Evolutionary conservation across 2,797 vertebrate genomes (phyloP), one percentile per base, ranked within the genome.

Genomic region (Dendrocincla fuliginosa): DNA sequence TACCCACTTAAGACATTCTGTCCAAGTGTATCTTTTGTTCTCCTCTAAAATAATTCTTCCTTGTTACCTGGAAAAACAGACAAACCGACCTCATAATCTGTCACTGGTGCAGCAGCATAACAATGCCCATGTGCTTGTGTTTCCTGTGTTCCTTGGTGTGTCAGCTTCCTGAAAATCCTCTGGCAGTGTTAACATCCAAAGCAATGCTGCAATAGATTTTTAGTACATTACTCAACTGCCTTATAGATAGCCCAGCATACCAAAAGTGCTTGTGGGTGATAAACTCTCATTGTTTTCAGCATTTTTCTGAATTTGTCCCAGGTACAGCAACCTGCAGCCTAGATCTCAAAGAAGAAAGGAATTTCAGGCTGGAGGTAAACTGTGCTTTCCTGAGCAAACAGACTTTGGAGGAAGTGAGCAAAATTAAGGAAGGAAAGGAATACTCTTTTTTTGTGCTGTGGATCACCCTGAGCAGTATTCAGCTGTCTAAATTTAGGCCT

Each of bases 1-100:
- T 74, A 39, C 60, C 27, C 69, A 61, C 35, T 92, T 84, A 59
- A 0, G 5, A 41, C 65, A 50, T 87, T 94, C 44, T 67, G 15
- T 92, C 74, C 67, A 73, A 90, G 67, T 52, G 42, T 87, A 11
- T 77, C n/a, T 57, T 84, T 56, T 50, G 55, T 76, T 95, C 35
- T 84, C 33, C 79, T 95, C 63, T 88, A 13, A 79, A 89, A 55
- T 55, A 70, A 42, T 91, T 95, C 87, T 95, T 96, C 53, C 25
- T 33, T 25, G 41, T 95, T 94, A 88, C 67, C 55, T 93, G 60
- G 70, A 93, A 81, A 86, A 96, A 86, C 35, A 30, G 63, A 56
- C 24, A 28, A 75, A 46, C 13, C 2, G 22, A 3, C 6, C 20
- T 77, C 9, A 8, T 25, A 35, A 11, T 60, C 8, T 6, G 42